Percentiles rank a stretch among this genome's conserved stretches.
Evolutionary conservation across 2,113 vertebrate species (phyloP).

Genomic region (Alligator sinensis): DNA sequence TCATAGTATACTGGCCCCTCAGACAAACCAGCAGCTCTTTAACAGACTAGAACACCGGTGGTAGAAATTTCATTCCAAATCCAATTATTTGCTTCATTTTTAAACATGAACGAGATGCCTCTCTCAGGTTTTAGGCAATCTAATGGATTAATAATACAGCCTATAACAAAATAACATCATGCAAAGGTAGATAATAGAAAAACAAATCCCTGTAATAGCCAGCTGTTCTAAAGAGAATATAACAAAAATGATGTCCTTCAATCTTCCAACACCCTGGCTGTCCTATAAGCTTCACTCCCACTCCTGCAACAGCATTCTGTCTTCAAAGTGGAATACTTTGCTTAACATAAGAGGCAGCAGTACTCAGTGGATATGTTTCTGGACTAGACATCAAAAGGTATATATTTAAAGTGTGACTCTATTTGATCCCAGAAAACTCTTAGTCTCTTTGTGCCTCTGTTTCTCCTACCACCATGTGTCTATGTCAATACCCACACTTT

Average conservation of each 20-base stretch:
- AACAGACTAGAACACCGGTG: neutral
- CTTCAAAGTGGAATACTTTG: too few relatives aligned
- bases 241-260: neutral
- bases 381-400: neutral
- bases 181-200: neutral
- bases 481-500: neutral
- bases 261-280: too few relatives aligned
- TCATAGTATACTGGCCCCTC: neutral
- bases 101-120: neutral
- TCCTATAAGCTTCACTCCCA: too few relatives aligned
- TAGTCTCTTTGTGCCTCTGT: neutral
- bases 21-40: neutral
- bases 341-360: too few relatives aligned
- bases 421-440: neutral
- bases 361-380: too few relatives aligned
- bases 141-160: neutral
- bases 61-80: neutral
- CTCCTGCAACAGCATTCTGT: too few relatives aligned
- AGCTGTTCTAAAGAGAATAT: too few relatives aligned
- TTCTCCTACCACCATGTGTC: neutral
- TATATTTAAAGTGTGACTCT: neutral
- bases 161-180: neutral
- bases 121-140: neutral
- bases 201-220: neutral
- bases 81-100: neutral